Evolutionary conservation across 1,140 invertebrate genomes (phyloP).

Genomic region (Brachionus angularis): DNA sequence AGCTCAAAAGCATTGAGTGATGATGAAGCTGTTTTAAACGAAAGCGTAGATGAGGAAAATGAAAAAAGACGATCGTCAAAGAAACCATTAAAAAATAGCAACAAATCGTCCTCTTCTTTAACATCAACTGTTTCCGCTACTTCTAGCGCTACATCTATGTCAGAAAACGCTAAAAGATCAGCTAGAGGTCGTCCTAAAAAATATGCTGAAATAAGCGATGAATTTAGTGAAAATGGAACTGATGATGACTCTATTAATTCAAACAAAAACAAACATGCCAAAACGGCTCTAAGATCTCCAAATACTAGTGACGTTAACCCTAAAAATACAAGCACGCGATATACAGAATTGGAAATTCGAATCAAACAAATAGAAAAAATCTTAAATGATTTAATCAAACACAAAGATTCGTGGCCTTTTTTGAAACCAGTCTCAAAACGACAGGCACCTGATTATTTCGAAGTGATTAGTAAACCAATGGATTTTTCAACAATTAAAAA

Average conservation of each 20-base stretch:
- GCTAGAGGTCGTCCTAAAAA: too few species aligned
- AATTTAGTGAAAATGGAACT: conserved; percentile 3
- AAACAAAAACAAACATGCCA: background rate
- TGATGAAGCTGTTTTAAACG: too few species aligned
- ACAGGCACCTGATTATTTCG: conserved; percentile 85
- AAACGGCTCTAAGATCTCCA: background rate
- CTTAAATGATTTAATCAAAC: conserved; percentile 72
- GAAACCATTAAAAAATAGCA: too few species aligned
- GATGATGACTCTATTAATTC: conserved; percentile 15
- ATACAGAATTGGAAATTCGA: conserved; percentile 50
- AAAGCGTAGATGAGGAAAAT: background rate
- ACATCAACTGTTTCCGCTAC: conserved; percentile 51
- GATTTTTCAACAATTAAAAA: conserved; percentile 77
- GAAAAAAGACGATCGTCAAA: conserved; percentile 22
- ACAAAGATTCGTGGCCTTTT: conserved; percentile 84
- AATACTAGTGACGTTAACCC: background rate
- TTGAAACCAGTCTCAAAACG: conserved; percentile 74
- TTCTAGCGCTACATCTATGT: background rate
- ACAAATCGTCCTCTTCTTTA: conserved; percentile 55
- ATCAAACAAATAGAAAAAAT: conserved; percentile 65
- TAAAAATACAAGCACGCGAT: conserved; percentile 44
- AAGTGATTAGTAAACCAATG: conserved; percentile 83
- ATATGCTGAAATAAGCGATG: conserved; percentile 58
- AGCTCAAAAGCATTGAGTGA: too few species aligned
- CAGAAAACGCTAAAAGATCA: too few species aligned